Evolutionary conservation across 1,140 invertebrate genomes (phyloP).

Genomic region (Drosophila pruinosa): DNA sequence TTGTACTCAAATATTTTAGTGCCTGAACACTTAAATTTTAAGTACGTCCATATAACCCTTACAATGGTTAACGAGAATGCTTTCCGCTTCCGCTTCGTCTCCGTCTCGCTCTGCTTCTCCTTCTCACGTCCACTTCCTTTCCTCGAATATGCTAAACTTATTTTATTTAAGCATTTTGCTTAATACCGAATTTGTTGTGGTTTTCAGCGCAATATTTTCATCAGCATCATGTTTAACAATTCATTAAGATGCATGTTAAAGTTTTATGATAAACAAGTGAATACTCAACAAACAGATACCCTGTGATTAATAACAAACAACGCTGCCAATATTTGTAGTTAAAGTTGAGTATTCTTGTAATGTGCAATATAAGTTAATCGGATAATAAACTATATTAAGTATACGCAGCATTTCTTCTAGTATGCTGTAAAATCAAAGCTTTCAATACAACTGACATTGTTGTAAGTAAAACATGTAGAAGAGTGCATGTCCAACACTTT

Average conservation of each 20-base stretch:
- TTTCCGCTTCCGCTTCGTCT: neutral
- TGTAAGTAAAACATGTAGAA: neutral
- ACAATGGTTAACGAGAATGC: conserved; percentile 8
- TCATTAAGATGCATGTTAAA: conserved; percentile 18
- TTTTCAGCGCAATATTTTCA: neutral
- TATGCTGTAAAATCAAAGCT: neutral
- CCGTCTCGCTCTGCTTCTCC: neutral
- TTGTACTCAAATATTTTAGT: conserved; percentile 22
- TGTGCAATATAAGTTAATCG: too few relatives aligned
- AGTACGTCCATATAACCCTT: conserved; percentile 23
- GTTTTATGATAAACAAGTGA: neutral
- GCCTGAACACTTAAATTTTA: conserved; percentile 24
- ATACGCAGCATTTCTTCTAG: neutral
- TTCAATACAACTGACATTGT: too few relatives aligned
- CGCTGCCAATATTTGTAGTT: neutral
- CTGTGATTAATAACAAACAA: neutral
- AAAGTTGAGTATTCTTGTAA: too few relatives aligned
- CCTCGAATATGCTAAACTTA: neutral
- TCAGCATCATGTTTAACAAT: conserved; percentile 36
- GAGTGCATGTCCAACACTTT: neutral
- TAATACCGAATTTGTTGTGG: conserved; percentile 21
- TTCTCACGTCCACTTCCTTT: neutral
- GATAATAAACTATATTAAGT: too few relatives aligned
- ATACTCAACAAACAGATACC: neutral
- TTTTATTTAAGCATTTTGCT: conserved; percentile 11